Base-by-base conservation (phyloP, 64 coral and sea anemone species). In the Trachythela sp. region DNA sequence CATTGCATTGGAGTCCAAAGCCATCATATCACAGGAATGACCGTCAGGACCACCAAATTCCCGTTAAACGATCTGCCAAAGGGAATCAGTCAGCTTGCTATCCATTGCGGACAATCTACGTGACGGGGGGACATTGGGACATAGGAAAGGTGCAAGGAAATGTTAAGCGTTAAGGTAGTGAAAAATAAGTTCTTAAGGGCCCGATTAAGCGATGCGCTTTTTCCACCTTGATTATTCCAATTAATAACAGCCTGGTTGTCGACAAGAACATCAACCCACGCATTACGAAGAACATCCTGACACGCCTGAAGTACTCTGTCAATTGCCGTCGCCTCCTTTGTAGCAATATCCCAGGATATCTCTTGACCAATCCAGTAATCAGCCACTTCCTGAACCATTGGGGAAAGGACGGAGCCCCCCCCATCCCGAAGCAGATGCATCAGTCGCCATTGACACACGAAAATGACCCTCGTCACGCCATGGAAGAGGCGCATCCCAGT, bases 381-480 rank as follows among this genome's bases (percentile, higher is more conserved):
- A 5, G 59, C 20, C 2, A 68, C 20, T 6, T n/a, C 59, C 18
- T 68, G 59, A 8, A 14, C 7, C 20, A n/a, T 68, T 6, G 20
- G 20, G 30, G 48, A 50, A 8, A 4, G 36, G 10, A 90, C 58
- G 22, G 80, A 37, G 36, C 77, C 89, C 1, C 89, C n/a, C 89
- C 42, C 77, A 85, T 2, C 29, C 89, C 39, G 77, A 90, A 6
- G 75, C 24, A 3, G 77, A 90, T 13, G 75, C 45, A 40, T 84
- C 75, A 1, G 71, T 83, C 0, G 41, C 76, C 7, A 54, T 31
- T 11, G 31, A 24, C 0, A 84, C 37, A 9, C 54, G 75, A 56
- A 8, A 29, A 38, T 90, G 88, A 43, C 31, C 2, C 59, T 92
- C n/a, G n/a, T n/a, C n/a, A n/a, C n/a, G n/a, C n/a, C n/a, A n/a